Base-by-base conservation (phyloP, 2,113 vertebrate species). In the Antidorcas marsupialis region DNA sequence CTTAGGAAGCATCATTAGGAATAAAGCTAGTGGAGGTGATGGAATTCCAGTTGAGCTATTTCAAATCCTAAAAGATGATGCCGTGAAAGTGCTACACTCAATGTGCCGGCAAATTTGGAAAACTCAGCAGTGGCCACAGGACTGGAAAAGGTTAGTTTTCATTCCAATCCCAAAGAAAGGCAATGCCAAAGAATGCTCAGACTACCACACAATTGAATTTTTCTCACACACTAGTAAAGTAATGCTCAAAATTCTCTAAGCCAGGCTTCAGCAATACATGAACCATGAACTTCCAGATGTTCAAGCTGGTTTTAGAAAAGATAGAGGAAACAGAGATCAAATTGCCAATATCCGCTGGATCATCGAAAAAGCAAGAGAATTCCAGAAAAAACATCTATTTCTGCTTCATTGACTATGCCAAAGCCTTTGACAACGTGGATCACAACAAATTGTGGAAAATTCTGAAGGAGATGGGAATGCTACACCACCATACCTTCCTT, bases 401-500 rank as follows among this genome's bases (percentile, higher is more conserved):
- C 33, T 67, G 64, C 64, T 36, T n/a, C 17, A 67, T 67, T 67
- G 2, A 36, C 64, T 21, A 67, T 36, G n/a, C 33, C 17, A 67
- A 36, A 67, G 64, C n/a, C 64, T 67, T 67, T 67, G 64, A 67
- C n/a, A 36, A 0, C 0, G 2, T 36, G 8, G 8, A 36, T 36
- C 64, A 67, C 64, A 67, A 36, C 17, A 16, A 67, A 36, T 8
- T 67, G 4, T 21, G 33, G 17, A 36, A 67, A 67, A 36, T 67
- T 67, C 17, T 36, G 33, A 36, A 21, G 4, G 14, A 36, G 33
- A 36, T 67, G 17, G 33, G 17, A 67, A 67, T 67, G 1, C 4
- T 17, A 36, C 4, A 67, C 17, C 2, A 2, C 33, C 4, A 0
- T 8, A 36, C 17, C 33, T 67, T 16, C 64, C 4, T 21, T 17